Evolutionary conservation across 2,797 vertebrate genomes (phyloP), one percentile per base, ranked within the genome.

Genomic region (Acomys russatus): DNA sequence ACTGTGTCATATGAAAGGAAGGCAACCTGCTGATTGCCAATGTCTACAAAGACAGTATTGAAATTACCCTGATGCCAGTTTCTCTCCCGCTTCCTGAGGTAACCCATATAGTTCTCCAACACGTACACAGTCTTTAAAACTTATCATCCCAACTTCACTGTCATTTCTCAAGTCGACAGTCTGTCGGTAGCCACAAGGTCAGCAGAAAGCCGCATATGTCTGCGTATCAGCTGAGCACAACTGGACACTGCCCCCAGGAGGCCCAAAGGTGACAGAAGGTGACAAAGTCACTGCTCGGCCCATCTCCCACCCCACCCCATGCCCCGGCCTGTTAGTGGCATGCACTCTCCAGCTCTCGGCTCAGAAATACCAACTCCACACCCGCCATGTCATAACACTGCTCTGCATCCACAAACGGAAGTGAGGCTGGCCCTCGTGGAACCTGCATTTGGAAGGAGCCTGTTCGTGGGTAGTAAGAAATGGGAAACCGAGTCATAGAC

Each of bases 1-100:
- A 97, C 97, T 85, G 84, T 61, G 33, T 30, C 23, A 78, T 63
- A 95, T 95, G 80, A 96, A 82, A 95, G 88, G 89, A 96, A 92
- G 76, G 15, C 61, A 76, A 51, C n/a, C 28, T 89, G 25, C 28
- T 33, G 51, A 15, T 64, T 80, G 38, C 14, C 56, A 49, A 12
- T 17, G 22, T 12, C 49, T 54, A 74, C 20, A 23, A 33, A 89
- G 17, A 94, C 66, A 78, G 66, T 59, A 61, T 25, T 59, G 9
- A 83, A 84, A 35, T 49, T 64, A 51, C 64, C n/a, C 92, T 70
- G 70, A 73, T 77, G 33, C 9, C 70, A 54, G 59, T 68, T 68
- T 92, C 78, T 93, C 33, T 66, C 86, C 20, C 61, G 25, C 28
- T 88, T 95, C 85, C 83, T 59, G 85, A 61, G 51, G 51, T 70